Conservation (phyloP, 2,113 vertebrate genomes). For the Chunga burmeisteri region DNA sequence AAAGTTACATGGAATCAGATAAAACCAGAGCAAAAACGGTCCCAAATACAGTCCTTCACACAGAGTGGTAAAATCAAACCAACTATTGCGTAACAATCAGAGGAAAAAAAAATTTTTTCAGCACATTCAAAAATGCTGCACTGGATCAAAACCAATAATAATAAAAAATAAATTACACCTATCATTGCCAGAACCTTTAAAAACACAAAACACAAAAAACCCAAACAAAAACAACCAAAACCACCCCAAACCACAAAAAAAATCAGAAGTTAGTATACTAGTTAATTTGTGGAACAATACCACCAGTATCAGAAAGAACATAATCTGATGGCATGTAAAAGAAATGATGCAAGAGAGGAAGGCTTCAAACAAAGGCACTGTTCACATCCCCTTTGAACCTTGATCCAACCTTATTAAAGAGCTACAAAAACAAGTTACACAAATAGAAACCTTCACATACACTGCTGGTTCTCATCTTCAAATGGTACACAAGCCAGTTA, state of each 20-base stretch:
- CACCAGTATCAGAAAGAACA: not conserved
- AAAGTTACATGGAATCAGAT: not conserved
- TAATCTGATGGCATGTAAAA: not conserved
- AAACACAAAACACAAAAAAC: not conserved
- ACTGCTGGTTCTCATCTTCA: slow-evolving; percentile 97
- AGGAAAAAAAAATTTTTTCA: not conserved
- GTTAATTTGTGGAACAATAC: not conserved
- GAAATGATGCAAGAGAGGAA: not conserved
- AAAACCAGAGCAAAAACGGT: not conserved
- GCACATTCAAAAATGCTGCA: not conserved
- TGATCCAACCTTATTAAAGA: not conserved
- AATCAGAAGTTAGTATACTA: no score
- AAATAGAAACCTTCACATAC: slow-evolving; percentile 75
- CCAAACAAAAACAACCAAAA: no score
- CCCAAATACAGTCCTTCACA: not conserved
- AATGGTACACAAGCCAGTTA: slow-evolving; percentile 96
- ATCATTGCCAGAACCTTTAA: not conserved
- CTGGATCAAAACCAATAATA: not conserved
- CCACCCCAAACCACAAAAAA: not conserved
- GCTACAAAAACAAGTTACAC: not conserved
- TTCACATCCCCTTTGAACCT: not conserved
- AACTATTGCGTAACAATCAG: not conserved
- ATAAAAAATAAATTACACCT: not conserved
- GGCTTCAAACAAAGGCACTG: not conserved
- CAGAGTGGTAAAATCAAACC: not conserved